Base-by-base conservation (phyloP, 1,140 invertebrate species). In the Drosophila kikkawai region DNA sequence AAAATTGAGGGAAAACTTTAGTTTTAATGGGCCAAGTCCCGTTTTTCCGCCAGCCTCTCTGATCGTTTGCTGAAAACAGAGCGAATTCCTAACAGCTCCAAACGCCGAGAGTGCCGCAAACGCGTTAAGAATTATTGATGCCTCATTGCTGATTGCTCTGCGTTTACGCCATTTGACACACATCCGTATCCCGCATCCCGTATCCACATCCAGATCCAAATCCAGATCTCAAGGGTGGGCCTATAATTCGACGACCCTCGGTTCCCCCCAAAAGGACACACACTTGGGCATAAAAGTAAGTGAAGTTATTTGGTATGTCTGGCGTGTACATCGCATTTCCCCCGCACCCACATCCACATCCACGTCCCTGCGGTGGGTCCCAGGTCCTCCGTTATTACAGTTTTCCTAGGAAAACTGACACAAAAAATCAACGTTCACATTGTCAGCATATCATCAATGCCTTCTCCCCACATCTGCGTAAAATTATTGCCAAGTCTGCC, bases 301-400 rank as follows among this genome's bases (percentile, higher is more conserved):
- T 90, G 58, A 90, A 90, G 81, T 90, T 82, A 90, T 90, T 90
- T 90, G 75, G 81, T 90, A 90, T 88, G 74, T 83, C 63, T 79
- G 68, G 74, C 84, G 77, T 88, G 84, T 88, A 78, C 74, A 61
- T 44, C 56, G 32, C 53, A 61, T 36, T 60, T 42, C 32, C 37
- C 19, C 22, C 41, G 0, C 26, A 29, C 7, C 26, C 26, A 22
- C 22, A 22, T 22, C 22, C 22, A 39, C 22, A 32, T 32, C 41
- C 29, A 37, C 11, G 41, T 36, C 47, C 15, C 47, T 19, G 29
- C 36, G 44, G 37, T 50, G 48, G 19, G 19, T 56, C 36, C 34
- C 32, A 37, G 60, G 69, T 47, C 41, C 74, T 47, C 32, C 78
- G 63, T 59, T 74, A 82, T 76, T 87, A 84, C 65, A 64, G 59